These are phyloP conservation scores for Sminthurinus aureus DNA, from an alignment of 2,888 invertebrate genomes.

Conservation along the genomic window DNA sequence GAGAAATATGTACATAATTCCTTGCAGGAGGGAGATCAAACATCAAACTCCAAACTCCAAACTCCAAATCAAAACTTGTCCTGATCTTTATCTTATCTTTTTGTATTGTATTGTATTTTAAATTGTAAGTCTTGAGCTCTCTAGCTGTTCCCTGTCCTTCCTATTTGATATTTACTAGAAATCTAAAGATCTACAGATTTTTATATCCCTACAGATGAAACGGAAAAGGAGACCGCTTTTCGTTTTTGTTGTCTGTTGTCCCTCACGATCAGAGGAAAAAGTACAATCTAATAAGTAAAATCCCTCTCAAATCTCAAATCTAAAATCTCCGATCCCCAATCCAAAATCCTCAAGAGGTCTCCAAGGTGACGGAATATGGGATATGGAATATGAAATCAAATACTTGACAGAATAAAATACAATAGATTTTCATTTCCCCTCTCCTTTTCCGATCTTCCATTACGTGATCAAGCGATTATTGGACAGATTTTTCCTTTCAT, in stretches of 20 bases:
- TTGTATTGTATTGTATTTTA: too few species aligned
- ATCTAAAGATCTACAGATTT: too few species aligned
- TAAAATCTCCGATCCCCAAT: not conserved
- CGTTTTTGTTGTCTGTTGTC: too few species aligned
- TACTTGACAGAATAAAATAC: not conserved
- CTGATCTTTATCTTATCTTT: not conserved
- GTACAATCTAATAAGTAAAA: too few species aligned
- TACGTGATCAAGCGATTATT: constrained; percentile 6
- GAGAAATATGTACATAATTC: not conserved
- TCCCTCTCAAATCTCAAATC: not conserved
- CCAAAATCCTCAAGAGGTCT: not conserved
- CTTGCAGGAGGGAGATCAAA: not conserved
- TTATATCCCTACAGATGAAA: too few species aligned
- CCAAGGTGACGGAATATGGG: not conserved
- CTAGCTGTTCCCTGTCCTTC: too few species aligned
- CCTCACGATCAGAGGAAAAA: too few species aligned
- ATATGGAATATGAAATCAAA: not conserved
- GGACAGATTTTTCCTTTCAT: too few species aligned
- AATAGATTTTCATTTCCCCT: not conserved
- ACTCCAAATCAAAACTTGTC: not conserved
- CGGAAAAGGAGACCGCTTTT: too few species aligned
- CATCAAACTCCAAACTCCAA: not conserved
- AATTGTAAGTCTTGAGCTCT: too few species aligned
- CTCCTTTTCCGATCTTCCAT: not conserved
- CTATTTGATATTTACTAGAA: too few species aligned